phyloP scores from a whole-genome alignment of 2,113 vertebrate genomes.

The Rallus limicola region DNA sequence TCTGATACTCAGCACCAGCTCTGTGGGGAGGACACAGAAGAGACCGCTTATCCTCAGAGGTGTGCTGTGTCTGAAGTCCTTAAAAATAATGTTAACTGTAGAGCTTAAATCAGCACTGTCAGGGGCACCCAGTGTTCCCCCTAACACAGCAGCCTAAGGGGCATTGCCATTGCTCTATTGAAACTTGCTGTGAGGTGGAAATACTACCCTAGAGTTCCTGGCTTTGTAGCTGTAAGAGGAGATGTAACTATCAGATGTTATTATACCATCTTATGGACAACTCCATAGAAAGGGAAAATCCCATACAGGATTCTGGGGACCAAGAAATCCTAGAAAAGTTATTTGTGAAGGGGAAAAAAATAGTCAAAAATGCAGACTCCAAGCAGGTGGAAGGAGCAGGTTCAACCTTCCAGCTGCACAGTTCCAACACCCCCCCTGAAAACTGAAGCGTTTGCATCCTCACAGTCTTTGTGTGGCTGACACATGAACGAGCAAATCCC shows the following conservation, averaged over 20 bases:
- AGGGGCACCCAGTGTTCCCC: slow-evolving; percentile 1
- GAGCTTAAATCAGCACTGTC: background rate
- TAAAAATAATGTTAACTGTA: slow-evolving; percentile 14
- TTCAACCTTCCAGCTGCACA: background rate
- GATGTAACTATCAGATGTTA: background rate
- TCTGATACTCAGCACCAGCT: background rate
- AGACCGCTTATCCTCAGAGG: background rate
- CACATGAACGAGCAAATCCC: background rate
- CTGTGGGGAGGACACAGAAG: background rate
- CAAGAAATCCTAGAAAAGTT: background rate
- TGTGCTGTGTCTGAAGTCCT: background rate
- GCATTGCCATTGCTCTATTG: background rate
- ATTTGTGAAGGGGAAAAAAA: background rate
- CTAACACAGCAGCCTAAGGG: slow-evolving; percentile 1
- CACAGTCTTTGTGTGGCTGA: background rate
- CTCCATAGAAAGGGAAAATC: background rate
- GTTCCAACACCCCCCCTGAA: background rate
- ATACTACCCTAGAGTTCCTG: slow-evolving; percentile 29
- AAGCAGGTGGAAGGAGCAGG: background rate
- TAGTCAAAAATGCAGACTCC: background rate
- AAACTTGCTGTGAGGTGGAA: slow-evolving; percentile 52
- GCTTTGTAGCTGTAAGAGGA: slow-evolving; percentile 20
- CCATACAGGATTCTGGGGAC: background rate
- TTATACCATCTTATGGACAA: background rate
- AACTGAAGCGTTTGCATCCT: background rate